Percentiles rank a stretch among this genome's conserved stretches.
Evolutionary conservation across 2,888 invertebrate genomes (phyloP).

Genomic region (Scrobipalpa costella): DNA sequence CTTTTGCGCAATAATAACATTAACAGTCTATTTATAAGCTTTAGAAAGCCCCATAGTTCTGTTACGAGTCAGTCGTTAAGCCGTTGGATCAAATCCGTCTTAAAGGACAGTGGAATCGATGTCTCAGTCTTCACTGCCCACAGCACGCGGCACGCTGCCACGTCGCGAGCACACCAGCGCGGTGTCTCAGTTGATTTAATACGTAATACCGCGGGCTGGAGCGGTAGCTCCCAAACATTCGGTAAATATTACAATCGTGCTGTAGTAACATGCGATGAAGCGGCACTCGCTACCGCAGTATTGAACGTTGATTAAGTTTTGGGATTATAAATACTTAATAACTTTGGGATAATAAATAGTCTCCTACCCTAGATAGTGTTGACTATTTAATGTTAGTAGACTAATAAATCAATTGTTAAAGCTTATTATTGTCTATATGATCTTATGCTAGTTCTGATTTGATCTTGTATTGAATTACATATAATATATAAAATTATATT

Average conservation of each 20-base stretch:
- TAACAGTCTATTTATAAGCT: background rate
- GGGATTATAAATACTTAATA: background rate
- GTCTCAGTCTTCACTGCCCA: too few species aligned
- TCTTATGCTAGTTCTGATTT: background rate
- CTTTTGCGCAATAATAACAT: background rate
- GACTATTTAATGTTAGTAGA: constrained; percentile 1
- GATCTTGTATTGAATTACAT: background rate
- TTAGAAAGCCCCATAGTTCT: too few species aligned
- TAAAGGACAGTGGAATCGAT: too few species aligned
- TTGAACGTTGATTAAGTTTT: too few species aligned
- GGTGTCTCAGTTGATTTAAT: background rate
- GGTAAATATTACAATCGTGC: background rate
- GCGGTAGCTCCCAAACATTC: background rate
- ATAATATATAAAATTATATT: background rate
- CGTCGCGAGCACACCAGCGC: background rate
- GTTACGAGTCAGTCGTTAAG: too few species aligned
- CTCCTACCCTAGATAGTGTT: background rate
- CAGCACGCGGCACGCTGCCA: background rate
- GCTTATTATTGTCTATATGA: too few species aligned
- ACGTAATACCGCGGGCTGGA: too few species aligned
- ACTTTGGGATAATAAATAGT: background rate
- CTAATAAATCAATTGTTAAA: too few species aligned
- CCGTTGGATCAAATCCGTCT: too few species aligned
- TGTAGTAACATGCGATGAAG: background rate
- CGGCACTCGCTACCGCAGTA: background rate